Evolutionary conservation across 2,797 vertebrate species (phyloP), one percentile per base, ranked within the genome.

Genomic region (Numenius phaeopus): DNA sequence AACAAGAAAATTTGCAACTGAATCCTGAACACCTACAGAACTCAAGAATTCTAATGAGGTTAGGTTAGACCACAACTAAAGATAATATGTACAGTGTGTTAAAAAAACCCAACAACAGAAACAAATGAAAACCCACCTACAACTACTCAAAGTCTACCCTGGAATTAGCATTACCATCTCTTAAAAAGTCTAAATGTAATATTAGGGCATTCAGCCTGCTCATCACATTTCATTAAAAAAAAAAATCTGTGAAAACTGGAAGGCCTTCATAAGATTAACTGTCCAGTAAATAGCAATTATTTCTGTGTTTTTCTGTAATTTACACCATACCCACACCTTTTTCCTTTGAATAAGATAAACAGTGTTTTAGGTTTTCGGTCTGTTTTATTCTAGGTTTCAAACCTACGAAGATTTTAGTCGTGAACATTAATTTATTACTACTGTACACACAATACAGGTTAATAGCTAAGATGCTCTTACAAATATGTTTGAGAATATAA

Each of bases 381-480:
- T 47, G 13, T 30, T 92, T 77, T 55, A 54, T 83, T 50, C 14
- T 50, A 69, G 11, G 34, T 32, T 91, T 69, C 44, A 79, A 86
- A 54, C 12, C 21, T 47, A 49, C 8, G 62, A 64, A 52, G 59
- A 72, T 40, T 59, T 78, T 37, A 82, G 14, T 20, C 55, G 26
- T 47, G 44, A 87, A 52, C 29, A 47, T 39, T 20, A 81, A 58
- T 29, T 78, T 87, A 9, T 24, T 49, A 62, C 7, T 55, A 42
- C 27, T 2, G 3, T 30, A 26, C 50, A 65, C 0, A 1, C 26
- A 34, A 8, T 10, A 22, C 2, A 4, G 14, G 15, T 78, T 70
- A 83, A 79, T 7, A 67, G 34, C 26, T 1, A 72, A 61, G 54
- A 69, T 44, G 58, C 6, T 83, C 5, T 81, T 50, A 54, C 6